A percentile compares a stretch with the other conserved stretches of the same genome.
These are phyloP conservation scores for Ahaetulla prasina DNA, from an alignment of 2,113 vertebrate genomes.

Conservation along the genomic window DNA sequence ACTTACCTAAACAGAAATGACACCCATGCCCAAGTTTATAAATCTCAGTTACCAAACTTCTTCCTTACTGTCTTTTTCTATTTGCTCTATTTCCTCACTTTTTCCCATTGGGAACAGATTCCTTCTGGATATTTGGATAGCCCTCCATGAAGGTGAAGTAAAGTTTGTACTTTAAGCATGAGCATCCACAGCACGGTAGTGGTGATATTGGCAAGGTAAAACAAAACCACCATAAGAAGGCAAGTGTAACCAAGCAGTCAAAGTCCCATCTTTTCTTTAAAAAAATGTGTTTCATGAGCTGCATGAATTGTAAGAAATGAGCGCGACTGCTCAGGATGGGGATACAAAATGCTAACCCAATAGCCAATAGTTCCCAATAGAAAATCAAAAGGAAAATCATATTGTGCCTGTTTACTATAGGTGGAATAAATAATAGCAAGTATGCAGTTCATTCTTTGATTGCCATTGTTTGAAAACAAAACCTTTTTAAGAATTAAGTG, in stretches of 20 bases:
- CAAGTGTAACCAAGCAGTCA: not conserved
- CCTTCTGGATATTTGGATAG: not conserved
- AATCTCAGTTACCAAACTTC: not conserved
- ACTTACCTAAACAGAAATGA: not conserved
- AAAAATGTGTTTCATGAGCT: not conserved
- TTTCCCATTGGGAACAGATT: not conserved
- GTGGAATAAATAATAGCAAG: not conserved
- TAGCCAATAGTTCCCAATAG: not conserved
- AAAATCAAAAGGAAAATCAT: not conserved
- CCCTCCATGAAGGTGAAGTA: not conserved
- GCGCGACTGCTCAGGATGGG: not conserved
- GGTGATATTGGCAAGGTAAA: not conserved
- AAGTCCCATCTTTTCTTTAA: not conserved
- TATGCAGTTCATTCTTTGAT: not conserved
- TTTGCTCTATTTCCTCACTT: not conserved
- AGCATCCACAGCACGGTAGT: not conserved
- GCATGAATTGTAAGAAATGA: not conserved
- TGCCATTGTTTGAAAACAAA: not conserved
- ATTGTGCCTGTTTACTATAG: not conserved
- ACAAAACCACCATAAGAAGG: not conserved
- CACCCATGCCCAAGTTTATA: not conserved
- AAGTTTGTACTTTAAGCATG: not conserved
- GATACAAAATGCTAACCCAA: not conserved
- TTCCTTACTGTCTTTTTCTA: not conserved
- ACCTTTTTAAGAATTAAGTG: not conserved